Percentiles rank a stretch among this genome's conserved stretches.
Evolutionary conservation across 2,888 invertebrate genomes (phyloP).

Genomic region (Thymelicus sylvestris): DNA sequence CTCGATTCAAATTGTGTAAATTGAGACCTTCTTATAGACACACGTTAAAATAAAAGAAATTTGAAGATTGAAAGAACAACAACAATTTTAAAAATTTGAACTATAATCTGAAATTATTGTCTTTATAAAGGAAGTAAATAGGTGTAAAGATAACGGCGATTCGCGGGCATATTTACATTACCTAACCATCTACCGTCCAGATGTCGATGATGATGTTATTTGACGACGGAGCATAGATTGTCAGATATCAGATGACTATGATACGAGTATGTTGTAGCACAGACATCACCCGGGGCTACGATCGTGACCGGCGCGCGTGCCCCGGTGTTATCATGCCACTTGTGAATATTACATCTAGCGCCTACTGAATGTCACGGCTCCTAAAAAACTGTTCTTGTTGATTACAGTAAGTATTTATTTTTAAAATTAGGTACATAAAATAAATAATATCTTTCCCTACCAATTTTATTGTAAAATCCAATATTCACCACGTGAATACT

Average conservation of each 20-base stretch:
- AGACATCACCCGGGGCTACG: constrained; percentile 62
- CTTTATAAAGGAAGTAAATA: too few relatives aligned
- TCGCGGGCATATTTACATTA: neutral
- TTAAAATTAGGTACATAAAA: too few relatives aligned
- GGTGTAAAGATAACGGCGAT: neutral
- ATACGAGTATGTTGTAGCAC: constrained; percentile 47
- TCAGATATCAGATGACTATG: constrained; percentile 59
- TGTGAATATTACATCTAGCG: constrained; percentile 75
- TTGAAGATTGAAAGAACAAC: too few relatives aligned
- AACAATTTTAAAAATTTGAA: too few relatives aligned
- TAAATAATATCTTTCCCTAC: too few relatives aligned
- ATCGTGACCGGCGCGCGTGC: constrained; percentile 79
- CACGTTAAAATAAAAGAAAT: too few relatives aligned
- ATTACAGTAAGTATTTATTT: too few relatives aligned
- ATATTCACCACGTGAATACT: neutral
- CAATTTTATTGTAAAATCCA: neutral
- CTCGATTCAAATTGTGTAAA: too few relatives aligned
- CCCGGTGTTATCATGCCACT: constrained; percentile 75
- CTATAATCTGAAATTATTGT: too few relatives aligned
- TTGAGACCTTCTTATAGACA: too few relatives aligned
- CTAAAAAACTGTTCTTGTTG: constrained; percentile 2
- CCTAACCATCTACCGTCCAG: neutral
- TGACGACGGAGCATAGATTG: constrained; percentile 59
- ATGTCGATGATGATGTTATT: constrained; percentile 32
- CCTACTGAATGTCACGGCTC: constrained; percentile 50